Conservation (phyloP, 1,140 invertebrate species). For the Halictus rubicundus region DNA sequence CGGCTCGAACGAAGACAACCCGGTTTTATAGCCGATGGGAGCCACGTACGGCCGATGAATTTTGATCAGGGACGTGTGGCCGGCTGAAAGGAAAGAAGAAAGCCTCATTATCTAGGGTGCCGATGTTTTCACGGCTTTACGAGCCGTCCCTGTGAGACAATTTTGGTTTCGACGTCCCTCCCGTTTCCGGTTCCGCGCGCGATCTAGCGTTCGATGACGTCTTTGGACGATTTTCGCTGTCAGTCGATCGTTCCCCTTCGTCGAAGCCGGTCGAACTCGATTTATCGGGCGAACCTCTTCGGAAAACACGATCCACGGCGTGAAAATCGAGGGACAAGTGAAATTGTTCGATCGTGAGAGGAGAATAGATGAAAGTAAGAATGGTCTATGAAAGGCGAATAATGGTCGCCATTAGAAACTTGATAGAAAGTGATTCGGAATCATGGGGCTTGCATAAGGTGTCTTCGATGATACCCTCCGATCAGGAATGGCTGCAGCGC, state of each 20-base stretch:
- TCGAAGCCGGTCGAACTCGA: background rate
- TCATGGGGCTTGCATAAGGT: background rate
- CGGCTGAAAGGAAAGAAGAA: slow-evolving; percentile 72
- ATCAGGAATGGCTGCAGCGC: background rate
- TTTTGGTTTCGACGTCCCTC: slow-evolving; percentile 59
- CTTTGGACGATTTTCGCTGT: background rate
- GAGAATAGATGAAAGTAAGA: slow-evolving; percentile 48
- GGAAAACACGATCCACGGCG: background rate
- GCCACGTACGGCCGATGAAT: slow-evolving; percentile 71
- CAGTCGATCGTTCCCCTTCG: background rate
- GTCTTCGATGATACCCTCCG: background rate
- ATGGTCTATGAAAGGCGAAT: slow-evolving; percentile 2
- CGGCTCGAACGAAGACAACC: slow-evolving; percentile 65
- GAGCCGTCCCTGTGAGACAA: slow-evolving; percentile 32
- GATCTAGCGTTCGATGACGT: too few species aligned
- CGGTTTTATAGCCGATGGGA: slow-evolving; percentile 76
- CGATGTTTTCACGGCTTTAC: slow-evolving; percentile 55
- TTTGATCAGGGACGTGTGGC: slow-evolving; percentile 75
- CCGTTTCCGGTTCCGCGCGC: slow-evolving; percentile 30
- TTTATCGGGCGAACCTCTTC: background rate
- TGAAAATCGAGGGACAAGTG: slow-evolving; percentile 13
- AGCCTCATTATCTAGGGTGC: slow-evolving; percentile 78
- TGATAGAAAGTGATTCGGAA: slow-evolving; percentile 24
- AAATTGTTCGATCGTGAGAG: slow-evolving; percentile 42
- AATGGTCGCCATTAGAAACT: slow-evolving; percentile 5